phyloP scores from a whole-genome alignment of 1,140 invertebrate species.

The Calephelis virginiensis region DNA sequence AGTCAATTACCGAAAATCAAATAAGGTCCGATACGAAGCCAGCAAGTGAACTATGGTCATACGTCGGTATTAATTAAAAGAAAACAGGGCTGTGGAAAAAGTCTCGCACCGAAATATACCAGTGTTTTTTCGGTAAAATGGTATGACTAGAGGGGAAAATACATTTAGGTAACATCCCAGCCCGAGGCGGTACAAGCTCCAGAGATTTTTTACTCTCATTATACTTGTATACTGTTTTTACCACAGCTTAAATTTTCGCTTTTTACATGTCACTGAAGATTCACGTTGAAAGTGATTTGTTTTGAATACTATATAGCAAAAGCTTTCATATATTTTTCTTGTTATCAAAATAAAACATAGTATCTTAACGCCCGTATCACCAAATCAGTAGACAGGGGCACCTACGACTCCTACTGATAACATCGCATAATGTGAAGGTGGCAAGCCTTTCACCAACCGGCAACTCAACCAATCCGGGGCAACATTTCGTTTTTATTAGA shows the following conservation, averaged over 20 bases:
- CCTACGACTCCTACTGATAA: no score
- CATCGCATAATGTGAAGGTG: no score
- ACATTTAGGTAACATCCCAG: conserved; percentile 25
- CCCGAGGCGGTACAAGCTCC: conserved; percentile 23
- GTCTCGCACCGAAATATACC: conserved; percentile 26
- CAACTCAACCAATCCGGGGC: no score
- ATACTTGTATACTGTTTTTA: conserved; percentile 24
- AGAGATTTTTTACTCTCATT: conserved; percentile 26
- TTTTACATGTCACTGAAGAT: conserved; percentile 1
- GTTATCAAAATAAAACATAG: no score
- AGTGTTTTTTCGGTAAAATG: conserved; percentile 30
- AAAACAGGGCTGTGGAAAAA: conserved; percentile 35
- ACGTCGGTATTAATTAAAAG: conserved; percentile 33
- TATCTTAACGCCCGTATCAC: no score
- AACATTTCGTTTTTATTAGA: no score
- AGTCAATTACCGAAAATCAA: no score
- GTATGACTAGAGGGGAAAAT: conserved; percentile 26
- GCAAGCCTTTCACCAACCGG: no score
- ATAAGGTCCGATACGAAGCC: background rate
- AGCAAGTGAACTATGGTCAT: conserved; percentile 26
- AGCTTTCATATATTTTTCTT: no score
- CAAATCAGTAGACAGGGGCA: no score
- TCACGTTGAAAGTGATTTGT: background rate
- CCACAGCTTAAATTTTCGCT: background rate
- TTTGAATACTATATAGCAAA: conserved; percentile 2